phyloP scores from a whole-genome alignment of 2,113 vertebrate genomes.

The Caranx melampygus region DNA sequence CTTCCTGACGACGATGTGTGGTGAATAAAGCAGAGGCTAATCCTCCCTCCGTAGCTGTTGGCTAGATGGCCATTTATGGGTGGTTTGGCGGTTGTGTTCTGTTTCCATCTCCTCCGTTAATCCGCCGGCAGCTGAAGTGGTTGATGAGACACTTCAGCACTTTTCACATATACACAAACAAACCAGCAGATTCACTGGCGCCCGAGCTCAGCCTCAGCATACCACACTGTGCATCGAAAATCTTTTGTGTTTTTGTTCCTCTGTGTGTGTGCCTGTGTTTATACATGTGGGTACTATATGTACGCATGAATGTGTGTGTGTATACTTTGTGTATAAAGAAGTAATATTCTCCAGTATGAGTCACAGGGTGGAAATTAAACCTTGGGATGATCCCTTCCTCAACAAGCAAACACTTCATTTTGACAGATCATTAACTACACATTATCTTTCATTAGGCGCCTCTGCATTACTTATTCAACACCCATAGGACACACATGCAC shows the following conservation, averaged over 20 bases:
- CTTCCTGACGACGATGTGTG: constrained; percentile 49
- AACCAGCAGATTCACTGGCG: constrained; percentile 40
- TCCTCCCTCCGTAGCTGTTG: constrained; percentile 65
- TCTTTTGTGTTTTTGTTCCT: constrained; percentile 29
- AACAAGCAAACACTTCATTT: constrained; percentile 81
- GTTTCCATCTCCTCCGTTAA: constrained; percentile 70
- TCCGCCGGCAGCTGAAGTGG: constrained; percentile 67
- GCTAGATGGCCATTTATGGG: constrained; percentile 72
- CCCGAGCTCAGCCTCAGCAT: constrained; percentile 35
- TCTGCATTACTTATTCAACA: constrained; percentile 78
- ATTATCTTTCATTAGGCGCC: constrained; percentile 81
- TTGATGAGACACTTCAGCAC: constrained; percentile 63
- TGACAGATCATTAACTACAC: constrained; percentile 82
- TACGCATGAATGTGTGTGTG: not conserved
- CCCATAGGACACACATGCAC: constrained; percentile 57
- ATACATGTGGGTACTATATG: constrained; percentile 23
- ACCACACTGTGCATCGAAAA: constrained; percentile 24
- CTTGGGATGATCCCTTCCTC: constrained; percentile 68
- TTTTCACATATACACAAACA: constrained; percentile 60
- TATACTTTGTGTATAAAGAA: constrained; percentile 39
- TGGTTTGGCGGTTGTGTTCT: constrained; percentile 62
- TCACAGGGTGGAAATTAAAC: constrained; percentile 77
- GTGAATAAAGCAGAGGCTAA: constrained; percentile 67
- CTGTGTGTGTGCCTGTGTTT: not conserved
- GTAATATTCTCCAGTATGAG: constrained; percentile 67